Evolutionary conservation across 2,888 invertebrate genomes (phyloP), one percentile per base, ranked within the genome.

Genomic region (Epicampocera succincta): DNA sequence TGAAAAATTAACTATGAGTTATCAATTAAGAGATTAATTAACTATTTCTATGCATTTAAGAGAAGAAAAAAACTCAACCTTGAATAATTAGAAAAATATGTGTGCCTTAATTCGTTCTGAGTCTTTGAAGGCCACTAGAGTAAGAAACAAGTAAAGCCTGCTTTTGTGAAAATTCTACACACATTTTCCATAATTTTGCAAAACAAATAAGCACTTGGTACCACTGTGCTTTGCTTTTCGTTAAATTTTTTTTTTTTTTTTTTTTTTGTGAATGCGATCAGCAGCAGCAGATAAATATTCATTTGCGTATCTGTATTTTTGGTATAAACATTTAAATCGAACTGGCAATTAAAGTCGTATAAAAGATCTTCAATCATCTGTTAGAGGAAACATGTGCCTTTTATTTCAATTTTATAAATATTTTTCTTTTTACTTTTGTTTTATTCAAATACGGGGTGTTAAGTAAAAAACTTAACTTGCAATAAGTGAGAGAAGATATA

Each of bases 301-400:
- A 25, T 56, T 74, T 65, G 63, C 38, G 58, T 65, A 74, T 65
- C 56, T 74, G 65, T 48, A 48, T 58, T 65, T 65, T 65, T 65
- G 74, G 46, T 65, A 74, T 65, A 74, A 74, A 74, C 56, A 65
- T 56, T 73, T 46, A 42, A 52, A 52, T 66, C 66, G 66, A 66
- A 52, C 52, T 42, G 66, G 40, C 66, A 66, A 66, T 66, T 66
- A 71, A 63, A 76, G 56, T 65, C 19, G 33, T 74, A 15, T 21
- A 65, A 3, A 61, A 69, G 33, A 60, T 44, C 19, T 52, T 61
- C 68, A 61, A 68, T 76, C 61, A 46, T 69, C 61, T 61, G 58
- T 52, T 68, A 44, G 33, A 75, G 60, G 21, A 50, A 54, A 61
- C 65, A 76, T 54, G 68, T 66, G 61, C 60, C 40, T 17, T 46